Evolutionary conservation across 2,113 vertebrate genomes (phyloP).

Genomic region (Ophiodon elongatus): DNA sequence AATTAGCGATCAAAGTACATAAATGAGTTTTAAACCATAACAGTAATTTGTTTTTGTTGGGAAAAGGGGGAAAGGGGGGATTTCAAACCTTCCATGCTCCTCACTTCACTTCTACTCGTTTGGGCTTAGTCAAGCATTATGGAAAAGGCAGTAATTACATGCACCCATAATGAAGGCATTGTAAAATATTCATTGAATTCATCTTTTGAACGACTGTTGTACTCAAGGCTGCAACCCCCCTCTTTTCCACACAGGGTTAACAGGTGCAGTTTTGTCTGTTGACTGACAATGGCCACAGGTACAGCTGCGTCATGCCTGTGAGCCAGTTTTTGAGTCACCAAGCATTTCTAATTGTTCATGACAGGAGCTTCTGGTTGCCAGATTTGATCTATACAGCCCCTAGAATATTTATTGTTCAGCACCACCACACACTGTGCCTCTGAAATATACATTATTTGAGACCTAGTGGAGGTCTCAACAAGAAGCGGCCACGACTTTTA

Average conservation of each 20-base stretch:
- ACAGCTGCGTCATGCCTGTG: conserved; percentile 56
- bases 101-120: conserved; percentile 50
- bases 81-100: conserved; percentile 44
- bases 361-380: conserved; percentile 77
- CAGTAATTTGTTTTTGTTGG: conserved; percentile 70
- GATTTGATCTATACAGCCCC: conserved; percentile 67
- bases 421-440: conserved; percentile 30
- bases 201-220: conserved; percentile 45
- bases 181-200: conserved; percentile 75
- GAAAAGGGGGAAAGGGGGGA: conserved; percentile 6
- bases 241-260: conserved; percentile 33
- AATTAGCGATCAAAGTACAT: conserved; percentile 70
- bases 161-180: conserved; percentile 63
- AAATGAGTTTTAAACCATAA: conserved; percentile 68
- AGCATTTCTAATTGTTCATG: conserved; percentile 77
- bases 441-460: conserved; percentile 60
- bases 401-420: conserved; percentile 64
- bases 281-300: conserved; percentile 73
- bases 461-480: conserved; percentile 28
- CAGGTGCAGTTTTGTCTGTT: conserved; percentile 37
- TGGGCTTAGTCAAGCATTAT: conserved; percentile 66
- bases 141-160: conserved; percentile 72
- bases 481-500: conserved; percentile 10
- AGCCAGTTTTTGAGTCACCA: conserved; percentile 64
- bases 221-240: conserved; percentile 15